These are phyloP conservation scores for Erannis defoliaria DNA, from an alignment of 2,888 invertebrate genomes.

Conservation along the genomic window DNA sequence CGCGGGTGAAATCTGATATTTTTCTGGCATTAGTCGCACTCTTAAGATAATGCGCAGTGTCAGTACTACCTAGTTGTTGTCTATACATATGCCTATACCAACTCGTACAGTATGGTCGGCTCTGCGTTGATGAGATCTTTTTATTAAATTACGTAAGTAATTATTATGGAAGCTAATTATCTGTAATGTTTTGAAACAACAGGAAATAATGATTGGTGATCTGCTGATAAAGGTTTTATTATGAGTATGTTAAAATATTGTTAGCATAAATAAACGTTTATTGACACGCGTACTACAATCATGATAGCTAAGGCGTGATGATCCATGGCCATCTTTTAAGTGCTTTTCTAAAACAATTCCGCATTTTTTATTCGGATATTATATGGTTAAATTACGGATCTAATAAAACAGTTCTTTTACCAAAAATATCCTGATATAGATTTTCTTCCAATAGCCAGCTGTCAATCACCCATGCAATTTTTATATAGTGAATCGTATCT, in stretches of 20 bases:
- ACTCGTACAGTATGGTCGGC: no score
- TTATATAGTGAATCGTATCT: no score
- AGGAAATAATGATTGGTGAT: constrained; percentile 1
- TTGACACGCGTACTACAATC: constrained; percentile 48
- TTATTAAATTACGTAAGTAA: no score
- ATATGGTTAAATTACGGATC: constrained; percentile 24
- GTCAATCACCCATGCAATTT: background rate
- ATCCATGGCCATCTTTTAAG: constrained; percentile 68
- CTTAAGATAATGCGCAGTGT: no score
- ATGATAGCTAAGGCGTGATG: constrained; percentile 60
- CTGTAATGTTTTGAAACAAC: background rate
- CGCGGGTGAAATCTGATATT: no score
- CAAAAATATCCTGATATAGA: constrained; percentile 13
- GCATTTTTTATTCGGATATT: constrained; percentile 42
- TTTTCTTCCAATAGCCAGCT: background rate
- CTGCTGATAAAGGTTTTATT: constrained; percentile 8
- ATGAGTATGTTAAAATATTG: constrained; percentile 27
- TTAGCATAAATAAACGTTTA: constrained; percentile 50
- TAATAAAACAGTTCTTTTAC: constrained; percentile 22
- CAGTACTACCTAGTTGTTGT: no score
- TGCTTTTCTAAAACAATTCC: constrained; percentile 48
- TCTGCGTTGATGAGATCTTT: no score
- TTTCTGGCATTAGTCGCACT: no score
- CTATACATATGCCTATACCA: no score
- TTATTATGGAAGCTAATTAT: background rate